Conservation (phyloP, 2,113 vertebrate genomes). For the Erythrocercus mccallii region DNA sequence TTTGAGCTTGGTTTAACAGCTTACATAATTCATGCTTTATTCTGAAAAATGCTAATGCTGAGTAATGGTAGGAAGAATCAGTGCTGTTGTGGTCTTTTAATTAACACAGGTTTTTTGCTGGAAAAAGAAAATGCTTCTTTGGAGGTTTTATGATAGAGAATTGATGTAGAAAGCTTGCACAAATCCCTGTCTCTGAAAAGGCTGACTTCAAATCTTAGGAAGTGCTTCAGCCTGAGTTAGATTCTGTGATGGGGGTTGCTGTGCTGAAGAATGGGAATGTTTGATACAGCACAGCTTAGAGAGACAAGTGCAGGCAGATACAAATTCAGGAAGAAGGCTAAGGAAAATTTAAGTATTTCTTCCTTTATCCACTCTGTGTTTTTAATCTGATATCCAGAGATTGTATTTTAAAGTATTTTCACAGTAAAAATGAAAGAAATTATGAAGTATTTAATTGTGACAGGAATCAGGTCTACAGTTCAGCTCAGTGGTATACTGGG, state of each 20-base stretch:
- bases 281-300: neutral
- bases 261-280: neutral
- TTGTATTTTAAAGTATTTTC: neutral
- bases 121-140: neutral
- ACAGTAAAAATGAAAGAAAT: neutral
- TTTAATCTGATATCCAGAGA: neutral
- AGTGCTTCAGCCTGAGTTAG: neutral
- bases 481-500: neutral
- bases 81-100: neutral
- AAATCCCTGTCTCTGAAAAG: neutral
- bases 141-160: neutral
- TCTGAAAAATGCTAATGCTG: neutral
- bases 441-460: accelerated
- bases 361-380: neutral
- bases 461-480: neutral
- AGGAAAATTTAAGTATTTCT: neutral
- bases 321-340: neutral
- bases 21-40: neutral
- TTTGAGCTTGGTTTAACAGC: neutral
- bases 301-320: neutral
- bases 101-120: neutral
- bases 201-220: neutral
- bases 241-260: neutral
- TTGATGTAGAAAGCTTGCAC: neutral
- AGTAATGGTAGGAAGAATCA: neutral